phyloP scores from a whole-genome alignment of 2,888 invertebrate species.

The Rhabditophanes sp. region DNA sequence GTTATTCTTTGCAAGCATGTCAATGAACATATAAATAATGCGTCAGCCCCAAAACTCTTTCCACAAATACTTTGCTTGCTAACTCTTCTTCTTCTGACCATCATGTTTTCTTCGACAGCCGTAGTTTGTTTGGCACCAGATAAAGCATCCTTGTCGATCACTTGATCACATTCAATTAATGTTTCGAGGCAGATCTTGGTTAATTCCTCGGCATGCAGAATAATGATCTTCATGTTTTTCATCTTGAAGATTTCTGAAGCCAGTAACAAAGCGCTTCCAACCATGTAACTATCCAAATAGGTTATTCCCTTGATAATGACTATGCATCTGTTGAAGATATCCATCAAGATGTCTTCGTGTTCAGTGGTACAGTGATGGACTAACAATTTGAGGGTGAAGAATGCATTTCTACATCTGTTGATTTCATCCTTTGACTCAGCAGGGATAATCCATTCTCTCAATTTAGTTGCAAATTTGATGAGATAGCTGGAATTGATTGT shows the following conservation, averaged over 20 bases:
- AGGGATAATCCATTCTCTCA: slow-evolving; percentile 27
- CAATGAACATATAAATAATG: slow-evolving; percentile 28
- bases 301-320: slow-evolving; percentile 10
- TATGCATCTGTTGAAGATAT: slow-evolving; percentile 23
- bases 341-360: slow-evolving; percentile 17
- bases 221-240: slow-evolving; percentile 28
- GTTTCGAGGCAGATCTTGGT: slow-evolving; percentile 21
- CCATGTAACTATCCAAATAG: slow-evolving; percentile 26
- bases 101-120: slow-evolving; percentile 3
- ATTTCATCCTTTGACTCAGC: slow-evolving; percentile 16
- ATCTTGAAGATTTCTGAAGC: slow-evolving; percentile 30
- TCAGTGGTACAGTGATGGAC: slow-evolving; percentile 23
- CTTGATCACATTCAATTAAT: slow-evolving; percentile 15
- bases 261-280: slow-evolving; percentile 28
- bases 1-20: slow-evolving; percentile 30
- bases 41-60: slow-evolving; percentile 13
- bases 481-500: slow-evolving; percentile 25
- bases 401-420: slow-evolving; percentile 29
- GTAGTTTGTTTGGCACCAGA: background rate
- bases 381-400: slow-evolving; percentile 30
- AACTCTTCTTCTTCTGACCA: slow-evolving; percentile 6
- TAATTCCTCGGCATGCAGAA: slow-evolving; percentile 22
- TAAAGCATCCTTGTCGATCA: slow-evolving; percentile 4
- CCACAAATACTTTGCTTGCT: slow-evolving; percentile 7
- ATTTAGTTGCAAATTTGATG: slow-evolving; percentile 17